Conservation (phyloP, 2,113 vertebrate species). For the Phocoena sinus region DNA sequence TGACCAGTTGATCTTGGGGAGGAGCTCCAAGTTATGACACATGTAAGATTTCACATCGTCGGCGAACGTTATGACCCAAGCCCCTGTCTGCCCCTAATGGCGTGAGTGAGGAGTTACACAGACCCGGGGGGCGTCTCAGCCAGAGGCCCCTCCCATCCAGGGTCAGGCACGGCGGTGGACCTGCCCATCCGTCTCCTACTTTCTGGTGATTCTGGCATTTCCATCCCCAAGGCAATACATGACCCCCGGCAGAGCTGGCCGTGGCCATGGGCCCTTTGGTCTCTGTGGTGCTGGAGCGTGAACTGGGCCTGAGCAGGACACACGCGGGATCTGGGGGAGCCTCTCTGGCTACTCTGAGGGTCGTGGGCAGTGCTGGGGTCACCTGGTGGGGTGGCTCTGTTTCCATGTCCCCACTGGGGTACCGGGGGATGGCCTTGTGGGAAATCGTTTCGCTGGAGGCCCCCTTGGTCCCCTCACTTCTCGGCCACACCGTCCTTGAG, state of each 20-base stretch:
- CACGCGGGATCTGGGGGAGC: neutral
- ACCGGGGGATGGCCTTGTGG: neutral
- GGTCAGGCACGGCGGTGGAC: accelerated
- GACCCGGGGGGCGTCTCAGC: neutral
- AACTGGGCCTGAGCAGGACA: neutral
- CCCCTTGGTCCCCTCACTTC: neutral
- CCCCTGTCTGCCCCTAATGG: too few relatives aligned
- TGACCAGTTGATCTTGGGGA: neutral
- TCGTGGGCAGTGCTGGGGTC: neutral
- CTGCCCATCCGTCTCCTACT: accelerated
- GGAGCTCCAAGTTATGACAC: too few relatives aligned
- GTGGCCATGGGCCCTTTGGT: neutral
- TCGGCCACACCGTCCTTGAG: accelerated
- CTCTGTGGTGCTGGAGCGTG: neutral
- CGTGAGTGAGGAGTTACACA: neutral
- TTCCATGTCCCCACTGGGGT: neutral
- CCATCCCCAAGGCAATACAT: too few relatives aligned
- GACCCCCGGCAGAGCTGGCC: too few relatives aligned
- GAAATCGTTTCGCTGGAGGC: neutral
- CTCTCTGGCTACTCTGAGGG: neutral
- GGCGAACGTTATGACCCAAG: too few relatives aligned
- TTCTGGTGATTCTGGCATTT: neutral
- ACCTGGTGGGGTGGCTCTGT: neutral
- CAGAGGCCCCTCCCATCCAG: neutral
- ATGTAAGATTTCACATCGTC: neutral